Conservation (phyloP, 2,113 vertebrate genomes). For the Corydoras sp. region DNA sequence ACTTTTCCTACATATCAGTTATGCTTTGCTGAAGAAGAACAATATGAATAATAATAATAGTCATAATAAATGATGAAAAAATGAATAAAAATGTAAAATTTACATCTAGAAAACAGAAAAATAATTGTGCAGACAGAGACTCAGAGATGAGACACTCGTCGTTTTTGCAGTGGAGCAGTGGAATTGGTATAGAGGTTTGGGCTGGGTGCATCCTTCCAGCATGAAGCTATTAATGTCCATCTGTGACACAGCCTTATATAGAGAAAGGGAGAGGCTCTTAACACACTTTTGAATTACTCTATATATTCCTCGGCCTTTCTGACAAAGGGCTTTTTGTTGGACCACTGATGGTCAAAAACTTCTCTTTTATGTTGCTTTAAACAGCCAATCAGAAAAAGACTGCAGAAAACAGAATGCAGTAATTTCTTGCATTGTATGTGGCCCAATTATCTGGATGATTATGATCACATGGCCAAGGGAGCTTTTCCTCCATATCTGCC, state of each 20-base stretch:
- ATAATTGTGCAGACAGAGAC: background rate
- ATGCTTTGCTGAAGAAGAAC: too few relatives aligned
- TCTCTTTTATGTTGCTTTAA: background rate
- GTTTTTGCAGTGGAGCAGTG: background rate
- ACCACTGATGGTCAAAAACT: constrained; percentile 3
- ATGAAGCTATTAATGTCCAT: constrained; percentile 35
- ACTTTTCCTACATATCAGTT: too few relatives aligned
- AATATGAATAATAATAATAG: too few relatives aligned
- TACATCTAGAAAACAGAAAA: too few relatives aligned
- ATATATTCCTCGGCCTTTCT: constrained; percentile 1
- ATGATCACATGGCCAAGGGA: constrained; percentile 1
- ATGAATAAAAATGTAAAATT: too few relatives aligned
- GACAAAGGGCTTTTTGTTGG: constrained; percentile 1
- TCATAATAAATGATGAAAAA: too few relatives aligned
- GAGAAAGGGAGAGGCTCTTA: background rate
- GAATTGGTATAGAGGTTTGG: constrained; percentile 20
- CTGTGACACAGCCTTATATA: constrained; percentile 17
- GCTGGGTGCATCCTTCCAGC: constrained; percentile 20
- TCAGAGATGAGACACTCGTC: background rate
- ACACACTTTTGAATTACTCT: constrained; percentile 25
- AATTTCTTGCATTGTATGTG: background rate
- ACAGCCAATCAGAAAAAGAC: background rate
- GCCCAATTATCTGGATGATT: constrained; percentile 3
- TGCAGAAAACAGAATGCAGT: constrained; percentile 4
- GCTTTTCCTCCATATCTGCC: background rate